Base-by-base conservation (phyloP, 1,140 invertebrate species). In the Pseudomyrmex cubaensis region DNA sequence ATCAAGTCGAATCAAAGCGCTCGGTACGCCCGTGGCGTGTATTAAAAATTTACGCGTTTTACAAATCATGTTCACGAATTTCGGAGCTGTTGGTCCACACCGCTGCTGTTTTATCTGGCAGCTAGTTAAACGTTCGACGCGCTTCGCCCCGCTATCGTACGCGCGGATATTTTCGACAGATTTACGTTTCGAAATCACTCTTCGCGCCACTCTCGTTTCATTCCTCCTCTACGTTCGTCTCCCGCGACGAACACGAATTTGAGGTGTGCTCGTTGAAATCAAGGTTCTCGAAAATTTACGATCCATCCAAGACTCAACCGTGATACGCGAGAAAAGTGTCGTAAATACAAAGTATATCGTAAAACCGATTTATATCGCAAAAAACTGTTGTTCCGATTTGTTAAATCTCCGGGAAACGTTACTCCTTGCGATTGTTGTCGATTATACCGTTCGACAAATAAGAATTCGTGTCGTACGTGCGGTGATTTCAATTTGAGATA, bases 61-160 rank as follows among this genome's bases (percentile, higher is more conserved):
- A 48, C 8, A 20, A 67, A 35, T 10, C 61, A 44, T 4, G n/a
- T 52, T 52, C 15, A 13, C 10, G 35, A 63, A 48, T 70, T 25
- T 15, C 35, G 56, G 9, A 5, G 2, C n/a, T 17, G 35, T 48
- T 17, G 57, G 50, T 57, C 52, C 62, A 22, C 15, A 35, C 5
- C 35, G 35, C 35, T 20, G 61, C 35, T 85, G 76, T 82, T 85
- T 82, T n/a, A 48, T 63, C 82, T 85, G 83, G 83, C 77, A 73
- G 46, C 54, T 74, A 70, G 20, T 56, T 82, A 70, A 20, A 82
- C 52, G 77, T 82, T 82, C 50, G 67, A 56, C 46, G 67, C 22
- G 17, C 13, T 8, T 54, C 17, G 48, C n/a, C n/a, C 5, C 44
- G 12, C 61, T 50, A 35, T 74, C 59, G 59, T 44, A 22, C 22